Evolutionary conservation across 2,888 invertebrate species (phyloP), one percentile per base, ranked within the genome.

Genomic region (Drosophila nr. medialis): DNA sequence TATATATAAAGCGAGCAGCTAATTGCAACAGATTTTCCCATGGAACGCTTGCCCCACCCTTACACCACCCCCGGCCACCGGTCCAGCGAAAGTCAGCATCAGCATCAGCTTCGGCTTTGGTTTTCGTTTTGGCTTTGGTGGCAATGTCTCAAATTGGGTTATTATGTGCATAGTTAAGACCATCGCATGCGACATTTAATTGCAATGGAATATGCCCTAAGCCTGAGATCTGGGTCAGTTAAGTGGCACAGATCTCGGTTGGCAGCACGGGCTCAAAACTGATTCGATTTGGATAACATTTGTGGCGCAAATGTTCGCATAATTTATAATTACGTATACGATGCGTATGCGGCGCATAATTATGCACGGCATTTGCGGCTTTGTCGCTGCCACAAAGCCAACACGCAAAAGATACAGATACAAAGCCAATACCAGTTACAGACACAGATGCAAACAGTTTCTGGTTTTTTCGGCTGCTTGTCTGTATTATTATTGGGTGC

Each of bases 21-120:
- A 86, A 86, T 86, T 86, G 86, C 84, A 89, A 86, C 81, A 90
- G 90, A 86, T 90, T 89, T 90, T 86, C 90, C 87, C 90, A 86
- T 76, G 79, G 71, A 62, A 55, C 61, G 68, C 59, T 60, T 58
- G 48, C 55, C 38, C 38, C 27, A 21, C 49, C 40, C 65, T 13
- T 42, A 29, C 45, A 27, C 21, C 48, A 29, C 48, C 29, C 42
- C 34, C 60, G 27, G 38, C 54, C 51, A 66, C 29, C 29, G 54
- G 34, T 18, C 49, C 54, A 81, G 81, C 81, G 87, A 82, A 82
- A 86, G 82, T 80, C 77, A 56, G 63, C 56, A 34, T 51, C 38
- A 61, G 56, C 51, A 36, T 45, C 34, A 30, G 34, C 45, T 62
- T 45, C 29, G 34, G 51, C 60, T 62, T 45, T 29, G 45, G 51